Percentiles rank a stretch among this genome's conserved stretches.
Evolutionary conservation across 2,113 vertebrate genomes (phyloP).

Genomic region (Ammodramus savannarum): DNA sequence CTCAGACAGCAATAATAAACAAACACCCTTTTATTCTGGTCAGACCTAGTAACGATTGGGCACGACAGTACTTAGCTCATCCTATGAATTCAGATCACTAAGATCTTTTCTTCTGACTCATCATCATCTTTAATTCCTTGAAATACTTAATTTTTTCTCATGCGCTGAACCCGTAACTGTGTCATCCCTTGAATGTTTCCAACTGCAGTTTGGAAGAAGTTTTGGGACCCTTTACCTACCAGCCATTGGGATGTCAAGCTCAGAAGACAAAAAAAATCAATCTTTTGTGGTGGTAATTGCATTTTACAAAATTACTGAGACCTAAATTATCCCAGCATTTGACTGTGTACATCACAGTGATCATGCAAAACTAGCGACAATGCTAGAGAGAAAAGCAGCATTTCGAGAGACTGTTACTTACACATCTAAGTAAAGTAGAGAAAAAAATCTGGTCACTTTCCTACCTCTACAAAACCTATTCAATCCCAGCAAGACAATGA

Average conservation of each 20-base stretch:
- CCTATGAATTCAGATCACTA: slow-evolving; percentile 18
- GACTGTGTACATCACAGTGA: background rate
- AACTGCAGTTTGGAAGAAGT: background rate
- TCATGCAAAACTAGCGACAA: background rate
- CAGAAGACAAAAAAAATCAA: background rate
- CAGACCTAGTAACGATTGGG: background rate
- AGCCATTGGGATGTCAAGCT: background rate
- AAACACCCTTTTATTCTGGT: slow-evolving; percentile 42
- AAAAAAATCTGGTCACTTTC: background rate
- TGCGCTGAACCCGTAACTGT: background rate
- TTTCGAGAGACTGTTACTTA: background rate
- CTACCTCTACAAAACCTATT: background rate
- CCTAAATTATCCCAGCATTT: background rate
- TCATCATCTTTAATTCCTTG: background rate
- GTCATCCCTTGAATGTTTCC: background rate
- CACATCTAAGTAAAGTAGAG: background rate
- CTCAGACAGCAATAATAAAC: slow-evolving; percentile 35
- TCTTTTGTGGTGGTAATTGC: background rate
- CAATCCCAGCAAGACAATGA: background rate
- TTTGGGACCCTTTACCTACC: background rate
- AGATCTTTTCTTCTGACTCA: slow-evolving; percentile 5
- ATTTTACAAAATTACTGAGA: background rate
- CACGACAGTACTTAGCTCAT: background rate
- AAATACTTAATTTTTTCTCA: background rate
- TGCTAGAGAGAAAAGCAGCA: background rate